Base-by-base conservation (phyloP, 2,888 invertebrate genomes). In the Prostheceraeus crozeri region DNA sequence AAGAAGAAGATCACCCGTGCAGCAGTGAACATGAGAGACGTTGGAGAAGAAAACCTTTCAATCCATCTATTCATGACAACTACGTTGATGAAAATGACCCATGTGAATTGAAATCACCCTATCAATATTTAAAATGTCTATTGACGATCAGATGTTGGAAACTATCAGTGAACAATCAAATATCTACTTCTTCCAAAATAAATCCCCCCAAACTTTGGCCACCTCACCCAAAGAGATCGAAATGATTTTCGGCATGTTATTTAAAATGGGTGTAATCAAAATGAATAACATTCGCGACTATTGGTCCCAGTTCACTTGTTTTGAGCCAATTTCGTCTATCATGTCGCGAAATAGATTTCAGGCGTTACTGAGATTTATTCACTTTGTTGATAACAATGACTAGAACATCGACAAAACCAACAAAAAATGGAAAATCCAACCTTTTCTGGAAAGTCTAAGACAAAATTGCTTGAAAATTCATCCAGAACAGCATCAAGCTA, bases 211-310 rank as follows among this genome's bases (percentile, higher is more conserved):
- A 21, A 4, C 28, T 48, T 48, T 48, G n/a, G n/a, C n/a, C n/a
- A n/a, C n/a, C n/a, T n/a, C n/a, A n/a, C 48, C 19, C 19, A 48
- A 48, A 48, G 23, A 48, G 28, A 48, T 48, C 28, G 23, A 48
- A 48, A 25, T 28, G 27, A 10, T 48, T 28, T 25, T 48, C 27
- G 48, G 48, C 48, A 25, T 48, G 14, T 28, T 48, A 28, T 48
- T 48, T 30, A 48, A 48, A 48, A 48, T 48, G 48, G 83, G 69
- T n/a, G n/a, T n/a, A n/a, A n/a, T n/a, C n/a, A n/a, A n/a, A n/a
- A n/a, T n/a, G n/a, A n/a, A n/a, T n/a, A n/a, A n/a, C n/a, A n/a
- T n/a, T n/a, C n/a, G n/a, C n/a, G n/a, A n/a, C n/a, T n/a, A n/a
- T n/a, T n/a, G n/a, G n/a, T n/a, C n/a, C n/a, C n/a, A n/a, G n/a